Evolutionary conservation across 2,113 vertebrate species (phyloP), one percentile per base, ranked within the genome.

Genomic region (Megaptera novaeangliae): DNA sequence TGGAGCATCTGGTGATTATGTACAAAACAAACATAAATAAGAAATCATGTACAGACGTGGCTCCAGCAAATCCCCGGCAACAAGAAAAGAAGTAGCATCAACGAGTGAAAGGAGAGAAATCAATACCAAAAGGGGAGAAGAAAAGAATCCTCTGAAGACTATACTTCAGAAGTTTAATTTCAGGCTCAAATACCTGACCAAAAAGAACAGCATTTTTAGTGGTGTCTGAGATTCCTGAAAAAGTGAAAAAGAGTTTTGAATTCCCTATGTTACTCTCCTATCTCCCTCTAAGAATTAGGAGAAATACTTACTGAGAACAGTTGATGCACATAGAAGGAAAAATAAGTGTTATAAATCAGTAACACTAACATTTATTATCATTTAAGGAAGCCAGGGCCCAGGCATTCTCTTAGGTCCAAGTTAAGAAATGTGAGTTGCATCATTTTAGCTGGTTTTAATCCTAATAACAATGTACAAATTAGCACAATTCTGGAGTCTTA

Each of bases 11-110:
- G 82, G 96, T 94, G 84, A 85, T 97, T 84, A 96, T 85, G 87
- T 88, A 86, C 97, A 97, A 97, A 97, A 97, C 96, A 98, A 96
- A 97, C 83, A 96, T 96, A 97, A 98, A 97, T 95, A 97, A 97
- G 90, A 92, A 98, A 95, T 90, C 96, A 96, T 81, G 90, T 96
- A 88, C 80, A 95, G 83, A 96, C 94, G 95, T 84, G 84, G 29
- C 55, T 98, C 64, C 81, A 46, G 88, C 80, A 96, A 97, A 96
- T 81, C 95, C 89, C 83, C 23, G 29, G 69, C 91, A 97, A 94
- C 90, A 59, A 82, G 68, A 77, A 96, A 94, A 90, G 84, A 93
- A 95, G 61, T 17, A 96, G 10, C 74, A 84, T 15, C 91, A 77
- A 75, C 64, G 90, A 88, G 93, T 74, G 83, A 90, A 94, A 92